A percentile compares a stretch with the other conserved stretches of the same genome.
phyloP scores from a whole-genome alignment of 2,888 invertebrate genomes.

The Drosophila neotestacea region DNA sequence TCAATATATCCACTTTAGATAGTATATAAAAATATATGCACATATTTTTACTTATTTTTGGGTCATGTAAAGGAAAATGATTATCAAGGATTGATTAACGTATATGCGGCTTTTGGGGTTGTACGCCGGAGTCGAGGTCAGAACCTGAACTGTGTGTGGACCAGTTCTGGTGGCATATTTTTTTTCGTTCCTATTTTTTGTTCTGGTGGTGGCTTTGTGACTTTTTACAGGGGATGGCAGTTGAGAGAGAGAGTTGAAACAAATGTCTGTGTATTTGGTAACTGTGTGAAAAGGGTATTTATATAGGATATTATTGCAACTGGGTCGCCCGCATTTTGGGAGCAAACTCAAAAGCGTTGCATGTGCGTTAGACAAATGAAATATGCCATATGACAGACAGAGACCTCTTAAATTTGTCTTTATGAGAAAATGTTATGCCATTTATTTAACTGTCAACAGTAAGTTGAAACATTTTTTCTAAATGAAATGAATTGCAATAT shows the following conservation, averaged over 20 bases:
- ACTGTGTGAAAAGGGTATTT: conserved; percentile 55
- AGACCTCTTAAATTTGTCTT: conserved; percentile 1
- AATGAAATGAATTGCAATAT: conserved; percentile 19
- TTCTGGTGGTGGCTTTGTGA: conserved; percentile 71
- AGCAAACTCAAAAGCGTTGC: conserved; percentile 17
- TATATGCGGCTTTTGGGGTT: conserved; percentile 42
- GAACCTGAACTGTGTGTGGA: conserved; percentile 23
- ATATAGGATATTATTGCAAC: conserved; percentile 47
- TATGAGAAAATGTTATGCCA: conserved; percentile 33
- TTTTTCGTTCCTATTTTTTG: conserved; percentile 16
- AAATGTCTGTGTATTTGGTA: conserved; percentile 46
- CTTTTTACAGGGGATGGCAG: conserved; percentile 53
- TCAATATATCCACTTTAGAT: neutral
- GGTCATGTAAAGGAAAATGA: conserved; percentile 55
- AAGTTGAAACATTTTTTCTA: neutral
- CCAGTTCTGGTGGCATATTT: conserved; percentile 30
- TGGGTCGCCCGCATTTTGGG: conserved; percentile 50
- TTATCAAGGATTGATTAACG: conserved; percentile 76
- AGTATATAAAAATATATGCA: neutral
- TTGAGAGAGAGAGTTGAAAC: conserved; percentile 52
- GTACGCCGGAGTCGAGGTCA: conserved; percentile 36
- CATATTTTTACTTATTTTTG: conserved; percentile 31
- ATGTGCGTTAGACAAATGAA: conserved; percentile 46
- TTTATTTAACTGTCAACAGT: conserved; percentile 21
- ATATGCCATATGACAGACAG: conserved; percentile 33